These are phyloP conservation scores for Lagopus muta DNA, from an alignment of 2,113 vertebrate species.

Conservation along the genomic window DNA sequence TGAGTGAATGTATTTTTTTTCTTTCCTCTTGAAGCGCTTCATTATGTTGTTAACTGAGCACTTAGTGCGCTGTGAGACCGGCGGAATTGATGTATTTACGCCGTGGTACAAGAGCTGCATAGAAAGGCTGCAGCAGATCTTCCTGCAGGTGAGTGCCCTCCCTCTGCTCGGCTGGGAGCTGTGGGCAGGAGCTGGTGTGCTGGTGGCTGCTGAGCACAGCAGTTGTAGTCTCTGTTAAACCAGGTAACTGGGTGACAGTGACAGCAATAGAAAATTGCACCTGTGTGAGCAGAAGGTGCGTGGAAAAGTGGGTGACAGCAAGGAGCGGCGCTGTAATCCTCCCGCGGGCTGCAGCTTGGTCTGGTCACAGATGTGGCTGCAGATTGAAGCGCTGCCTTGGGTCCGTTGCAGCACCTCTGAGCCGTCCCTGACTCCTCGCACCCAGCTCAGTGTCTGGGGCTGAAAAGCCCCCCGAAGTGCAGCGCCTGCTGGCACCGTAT, in stretches of 20 bases:
- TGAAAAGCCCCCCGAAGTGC: neutral
- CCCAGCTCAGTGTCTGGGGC: fast-evolving
- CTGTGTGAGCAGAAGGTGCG: fast-evolving
- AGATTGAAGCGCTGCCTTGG: neutral
- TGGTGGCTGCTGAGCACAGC: too few relatives aligned
- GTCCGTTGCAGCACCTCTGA: neutral
- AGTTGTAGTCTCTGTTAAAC: neutral
- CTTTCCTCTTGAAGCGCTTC: constrained; percentile 85
- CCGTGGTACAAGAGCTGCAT: constrained; percentile 98
- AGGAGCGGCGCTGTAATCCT: neutral
- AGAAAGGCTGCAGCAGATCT: constrained; percentile 95
- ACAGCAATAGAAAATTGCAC: neutral
- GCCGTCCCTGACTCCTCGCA: neutral
- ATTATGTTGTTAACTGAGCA: constrained; percentile 99
- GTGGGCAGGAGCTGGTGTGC: neutral
- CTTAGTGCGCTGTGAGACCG: constrained; percentile 93
- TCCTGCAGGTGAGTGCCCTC: constrained; percentile 85
- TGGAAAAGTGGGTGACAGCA: neutral
- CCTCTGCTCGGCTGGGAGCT: too few relatives aligned
- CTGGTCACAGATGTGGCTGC: neutral
- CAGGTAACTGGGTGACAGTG: neutral
- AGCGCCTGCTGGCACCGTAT: neutral
- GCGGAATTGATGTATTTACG: constrained; percentile 90
- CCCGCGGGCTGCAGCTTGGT: neutral
- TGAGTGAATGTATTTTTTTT: neutral